Conservation (phyloP, 2,888 invertebrate species). For the Leucoptera coffeella region DNA sequence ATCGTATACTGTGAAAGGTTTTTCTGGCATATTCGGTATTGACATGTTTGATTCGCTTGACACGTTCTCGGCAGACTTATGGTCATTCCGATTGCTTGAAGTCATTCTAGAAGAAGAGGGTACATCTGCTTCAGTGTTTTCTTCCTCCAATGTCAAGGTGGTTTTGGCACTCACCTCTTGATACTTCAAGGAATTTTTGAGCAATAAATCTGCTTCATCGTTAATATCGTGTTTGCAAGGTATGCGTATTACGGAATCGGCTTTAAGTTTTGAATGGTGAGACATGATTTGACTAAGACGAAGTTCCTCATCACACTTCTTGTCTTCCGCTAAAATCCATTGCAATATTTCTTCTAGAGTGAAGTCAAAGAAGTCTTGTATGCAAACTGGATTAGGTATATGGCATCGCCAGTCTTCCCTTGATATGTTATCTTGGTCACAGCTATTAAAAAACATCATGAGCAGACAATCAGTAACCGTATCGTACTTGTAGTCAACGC, state of each 20-base stretch:
- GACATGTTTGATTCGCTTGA: background rate
- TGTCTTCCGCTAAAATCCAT: constrained; percentile 40
- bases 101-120: background rate
- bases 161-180: constrained; percentile 13
- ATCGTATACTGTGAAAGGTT: constrained; percentile 30
- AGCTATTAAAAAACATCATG: constrained; percentile 37
- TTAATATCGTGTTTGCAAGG: constrained; percentile 23
- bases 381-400: constrained; percentile 39
- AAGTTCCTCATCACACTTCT: constrained; percentile 19
- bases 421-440: constrained; percentile 26
- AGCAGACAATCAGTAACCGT: constrained; percentile 32
- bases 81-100: background rate
- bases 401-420: constrained; percentile 38
- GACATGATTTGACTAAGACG: constrained; percentile 16
- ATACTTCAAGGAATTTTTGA: constrained; percentile 37
- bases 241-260: constrained; percentile 5
- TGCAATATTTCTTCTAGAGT: constrained; percentile 37
- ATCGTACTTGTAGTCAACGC: constrained; percentile 40
- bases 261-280: constrained; percentile 11
- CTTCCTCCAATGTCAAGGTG: constrained; percentile 7
- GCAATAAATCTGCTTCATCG: constrained; percentile 23
- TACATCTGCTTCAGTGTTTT: constrained; percentile 9
- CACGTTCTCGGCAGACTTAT: constrained; percentile 7
- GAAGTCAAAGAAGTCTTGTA: constrained; percentile 51
- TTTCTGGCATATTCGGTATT: constrained; percentile 9